Percentiles rank a stretch among this genome's conserved stretches.
These are phyloP conservation scores for Prosopocoilus inquinatus DNA, from an alignment of 2,888 invertebrate genomes.

Conservation along the genomic window DNA sequence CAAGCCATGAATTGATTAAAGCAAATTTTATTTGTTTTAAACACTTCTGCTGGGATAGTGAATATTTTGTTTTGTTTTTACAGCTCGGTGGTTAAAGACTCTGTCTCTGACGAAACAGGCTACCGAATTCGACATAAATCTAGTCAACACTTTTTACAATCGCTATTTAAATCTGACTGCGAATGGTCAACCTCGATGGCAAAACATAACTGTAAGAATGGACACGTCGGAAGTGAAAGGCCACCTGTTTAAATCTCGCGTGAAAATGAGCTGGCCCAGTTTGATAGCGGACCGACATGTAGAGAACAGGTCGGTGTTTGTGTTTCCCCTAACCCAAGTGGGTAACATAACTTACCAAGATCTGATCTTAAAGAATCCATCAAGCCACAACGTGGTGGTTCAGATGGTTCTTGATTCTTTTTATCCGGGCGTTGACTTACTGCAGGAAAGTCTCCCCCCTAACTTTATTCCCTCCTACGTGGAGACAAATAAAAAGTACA, in stretches of 20 bases:
- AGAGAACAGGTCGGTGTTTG: conserved; percentile 53
- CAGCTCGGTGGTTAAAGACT: conserved; percentile 61
- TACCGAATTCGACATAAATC: conserved; percentile 67
- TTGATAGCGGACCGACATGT: conserved; percentile 41
- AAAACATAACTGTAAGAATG: conserved; percentile 70
- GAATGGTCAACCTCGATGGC: conserved; percentile 53
- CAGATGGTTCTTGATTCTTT: conserved; percentile 70
- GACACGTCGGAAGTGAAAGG: conserved; percentile 72
- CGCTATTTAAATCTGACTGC: conserved; percentile 57
- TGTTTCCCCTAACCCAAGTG: conserved; percentile 73
- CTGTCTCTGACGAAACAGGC: conserved; percentile 63
- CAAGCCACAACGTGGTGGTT: conserved; percentile 66
- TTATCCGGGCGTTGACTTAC: conserved; percentile 63
- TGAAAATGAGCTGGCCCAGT: conserved; percentile 69
- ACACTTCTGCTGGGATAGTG: too few species aligned
- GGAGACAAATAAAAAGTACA: conserved; percentile 16
- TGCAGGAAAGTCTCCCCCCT: conserved; percentile 54
- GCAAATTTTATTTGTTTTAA: too few species aligned
- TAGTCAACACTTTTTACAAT: conserved; percentile 62
- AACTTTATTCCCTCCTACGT: conserved; percentile 36
- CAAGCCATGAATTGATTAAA: too few species aligned
- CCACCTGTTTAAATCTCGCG: conserved; percentile 64
- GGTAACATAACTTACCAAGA: conserved; percentile 65
- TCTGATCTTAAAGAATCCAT: conserved; percentile 72
- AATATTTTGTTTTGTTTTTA: conserved; percentile 1